A percentile compares a stretch with the other conserved stretches of the same genome.
Evolutionary conservation across 1,140 invertebrate genomes (phyloP).

Genomic region (Pectinophora gossypiella): DNA sequence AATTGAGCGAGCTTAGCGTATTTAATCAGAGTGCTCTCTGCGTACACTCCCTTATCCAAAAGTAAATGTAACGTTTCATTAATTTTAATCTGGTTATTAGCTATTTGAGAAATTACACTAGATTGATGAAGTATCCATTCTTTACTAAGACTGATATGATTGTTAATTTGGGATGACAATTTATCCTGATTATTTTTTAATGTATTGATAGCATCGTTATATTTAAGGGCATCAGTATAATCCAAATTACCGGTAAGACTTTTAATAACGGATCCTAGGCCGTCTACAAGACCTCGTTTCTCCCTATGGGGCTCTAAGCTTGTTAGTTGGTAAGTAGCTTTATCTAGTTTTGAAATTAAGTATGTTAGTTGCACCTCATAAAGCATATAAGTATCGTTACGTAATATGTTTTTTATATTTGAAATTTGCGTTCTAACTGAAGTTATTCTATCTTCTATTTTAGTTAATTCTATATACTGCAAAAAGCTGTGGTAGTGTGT

Average conservation of each 20-base stretch:
- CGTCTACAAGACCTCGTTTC: constrained; percentile 3
- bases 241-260: constrained; percentile 6
- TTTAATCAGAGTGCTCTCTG: too few species aligned
- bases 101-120: background rate
- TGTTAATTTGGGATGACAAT: background rate
- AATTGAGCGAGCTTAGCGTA: too few species aligned
- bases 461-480: constrained; percentile 3
- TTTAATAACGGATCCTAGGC: constrained; percentile 3
- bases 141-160: constrained; percentile 4
- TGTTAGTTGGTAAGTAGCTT: background rate
- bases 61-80: too few species aligned
- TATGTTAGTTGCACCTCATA: background rate
- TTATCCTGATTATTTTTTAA: background rate
- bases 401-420: background rate
- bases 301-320: background rate
- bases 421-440: background rate
- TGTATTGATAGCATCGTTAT: background rate
- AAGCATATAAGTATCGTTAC: background rate
- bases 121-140: background rate
- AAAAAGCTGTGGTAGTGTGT: constrained; percentile 1
- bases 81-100: background rate
- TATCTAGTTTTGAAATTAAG: background rate
- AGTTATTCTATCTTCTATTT: background rate
- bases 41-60: too few species aligned
- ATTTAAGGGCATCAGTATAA: background rate